A percentile compares a stretch with the other conserved stretches of the same genome.
These are phyloP conservation scores for Ernsta delagoae DNA, from an alignment of 2,888 invertebrate species.

Conservation along the genomic window DNA sequence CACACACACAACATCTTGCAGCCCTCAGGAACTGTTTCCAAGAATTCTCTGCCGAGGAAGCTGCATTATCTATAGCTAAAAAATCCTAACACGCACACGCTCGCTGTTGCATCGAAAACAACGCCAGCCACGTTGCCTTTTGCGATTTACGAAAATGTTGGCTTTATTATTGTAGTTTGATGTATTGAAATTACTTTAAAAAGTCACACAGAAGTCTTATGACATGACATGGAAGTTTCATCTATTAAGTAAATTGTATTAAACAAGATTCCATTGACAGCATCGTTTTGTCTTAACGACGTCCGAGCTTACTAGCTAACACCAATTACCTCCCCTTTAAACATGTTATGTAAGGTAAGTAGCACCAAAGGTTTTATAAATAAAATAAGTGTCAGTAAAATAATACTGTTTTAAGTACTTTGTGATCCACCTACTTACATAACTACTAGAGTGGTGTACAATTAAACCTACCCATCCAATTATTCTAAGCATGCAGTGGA, in stretches of 20 bases:
- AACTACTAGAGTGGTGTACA: not conserved
- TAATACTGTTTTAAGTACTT: no score
- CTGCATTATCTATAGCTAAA: slow-evolving; percentile 51
- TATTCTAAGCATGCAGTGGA: slow-evolving; percentile 33
- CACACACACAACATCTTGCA: slow-evolving; percentile 39
- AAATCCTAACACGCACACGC: slow-evolving; percentile 60
- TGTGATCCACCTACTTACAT: no score
- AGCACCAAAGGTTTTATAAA: no score
- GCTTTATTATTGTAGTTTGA: not conserved
- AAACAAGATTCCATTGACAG: no score
- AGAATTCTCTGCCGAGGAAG: slow-evolving; percentile 45
- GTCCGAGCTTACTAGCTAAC: no score
- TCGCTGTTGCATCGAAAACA: slow-evolving; percentile 47
- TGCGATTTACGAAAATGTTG: slow-evolving; percentile 38
- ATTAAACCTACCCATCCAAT: slow-evolving; percentile 17
- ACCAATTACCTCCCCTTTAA: no score
- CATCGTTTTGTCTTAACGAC: no score
- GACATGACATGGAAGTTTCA: no score
- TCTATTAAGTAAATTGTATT: no score
- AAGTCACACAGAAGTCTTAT: no score
- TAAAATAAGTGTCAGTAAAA: no score
- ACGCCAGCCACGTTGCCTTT: slow-evolving; percentile 50
- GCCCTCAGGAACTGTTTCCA: slow-evolving; percentile 43
- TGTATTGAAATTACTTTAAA: not conserved
- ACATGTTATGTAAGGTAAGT: no score